Base-by-base conservation (phyloP, 1,140 invertebrate species). In the Pectinophora gossypiella region DNA sequence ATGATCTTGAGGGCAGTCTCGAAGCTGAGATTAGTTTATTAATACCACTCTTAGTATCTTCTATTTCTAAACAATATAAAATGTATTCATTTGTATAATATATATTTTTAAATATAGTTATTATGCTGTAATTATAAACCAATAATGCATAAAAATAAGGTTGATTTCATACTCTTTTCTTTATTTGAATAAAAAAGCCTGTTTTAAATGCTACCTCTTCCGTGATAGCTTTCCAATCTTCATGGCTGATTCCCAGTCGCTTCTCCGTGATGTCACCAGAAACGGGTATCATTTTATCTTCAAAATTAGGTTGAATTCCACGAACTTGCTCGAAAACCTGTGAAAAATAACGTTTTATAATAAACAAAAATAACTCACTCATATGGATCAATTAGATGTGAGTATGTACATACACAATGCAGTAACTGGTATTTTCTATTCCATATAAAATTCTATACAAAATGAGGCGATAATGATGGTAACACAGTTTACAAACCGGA, bases 401-500 rank as follows among this genome's bases (percentile, higher is more conserved):
- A n/a, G 4, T 9, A 38, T 38, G n/a, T 3, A n/a, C 3, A n/a
- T 38, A 38, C 35, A 10, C 3, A 6, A 13, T n/a, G 9, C 13
- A n/a, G 13, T 5, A 4, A 38, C n/a, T 38, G 23, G 35, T 13
- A 38, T 38, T 6, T 38, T 13, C n/a, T 9, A 38, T n/a, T 38
- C 9, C 35, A n/a, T 38, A 38, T 15, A 38, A 10, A n/a, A 9
- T 9, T 13, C 35, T 38, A 6, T 38, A 38, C 13, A 6, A 4
- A 5, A 15, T 5, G 13, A 3, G 4, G 13, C 35, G 35, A 38
- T 4, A 38, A 23, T 5, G 22, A 23, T 23, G 4, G 35, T 38
- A 40, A 15, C n/a, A 40, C 7, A 40, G 36, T 40, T 15, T 15
- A 40, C 36, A 2, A 1, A 55, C 57, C 22, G 52, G 45, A 50